Conservation (phyloP, 2,113 vertebrate genomes). For the Tapirus terrestris region DNA sequence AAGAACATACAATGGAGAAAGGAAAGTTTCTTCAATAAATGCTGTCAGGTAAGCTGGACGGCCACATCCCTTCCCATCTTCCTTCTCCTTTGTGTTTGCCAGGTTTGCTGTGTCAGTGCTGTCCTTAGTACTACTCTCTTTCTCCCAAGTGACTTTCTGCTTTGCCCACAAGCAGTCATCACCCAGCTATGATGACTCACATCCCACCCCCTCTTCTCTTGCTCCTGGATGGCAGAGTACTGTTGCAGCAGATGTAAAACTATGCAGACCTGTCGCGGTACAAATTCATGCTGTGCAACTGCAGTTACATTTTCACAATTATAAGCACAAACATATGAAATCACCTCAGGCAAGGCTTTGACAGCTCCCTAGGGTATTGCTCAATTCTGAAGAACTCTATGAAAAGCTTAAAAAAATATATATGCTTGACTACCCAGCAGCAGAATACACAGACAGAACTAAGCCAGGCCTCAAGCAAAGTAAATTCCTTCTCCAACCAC, state of each 20-base stretch:
- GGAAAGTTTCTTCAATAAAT: too few species aligned
- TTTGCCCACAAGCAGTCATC: slow-evolving; percentile 1
- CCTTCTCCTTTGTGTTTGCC: not conserved
- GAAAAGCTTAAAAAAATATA: slow-evolving; percentile 56
- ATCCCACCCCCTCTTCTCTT: not conserved
- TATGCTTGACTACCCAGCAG: slow-evolving; percentile 52
- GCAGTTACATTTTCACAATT: slow-evolving; percentile 73
- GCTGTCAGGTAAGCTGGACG: too few species aligned
- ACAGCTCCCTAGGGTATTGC: slow-evolving; percentile 67
- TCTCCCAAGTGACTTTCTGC: not conserved
- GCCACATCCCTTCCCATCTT: not conserved
- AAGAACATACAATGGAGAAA: too few species aligned
- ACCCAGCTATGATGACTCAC: not conserved
- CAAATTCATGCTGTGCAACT: slow-evolving; percentile 39
- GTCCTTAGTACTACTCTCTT: not conserved
- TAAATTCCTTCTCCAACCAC: slow-evolving; percentile 27
- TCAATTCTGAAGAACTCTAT: slow-evolving; percentile 65
- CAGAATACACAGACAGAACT: slow-evolving; percentile 12
- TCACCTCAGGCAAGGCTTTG: slow-evolving; percentile 68
- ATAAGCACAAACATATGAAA: slow-evolving; percentile 74
- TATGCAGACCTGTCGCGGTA: not conserved
- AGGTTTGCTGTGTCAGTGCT: not conserved
- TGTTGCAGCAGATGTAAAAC: slow-evolving; percentile 39
- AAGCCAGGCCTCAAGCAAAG: slow-evolving; percentile 57
- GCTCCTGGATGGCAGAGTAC: not conserved